Evolutionary conservation across 2,797 vertebrate genomes (phyloP).

Genomic region (Glyptemys insculpta): DNA sequence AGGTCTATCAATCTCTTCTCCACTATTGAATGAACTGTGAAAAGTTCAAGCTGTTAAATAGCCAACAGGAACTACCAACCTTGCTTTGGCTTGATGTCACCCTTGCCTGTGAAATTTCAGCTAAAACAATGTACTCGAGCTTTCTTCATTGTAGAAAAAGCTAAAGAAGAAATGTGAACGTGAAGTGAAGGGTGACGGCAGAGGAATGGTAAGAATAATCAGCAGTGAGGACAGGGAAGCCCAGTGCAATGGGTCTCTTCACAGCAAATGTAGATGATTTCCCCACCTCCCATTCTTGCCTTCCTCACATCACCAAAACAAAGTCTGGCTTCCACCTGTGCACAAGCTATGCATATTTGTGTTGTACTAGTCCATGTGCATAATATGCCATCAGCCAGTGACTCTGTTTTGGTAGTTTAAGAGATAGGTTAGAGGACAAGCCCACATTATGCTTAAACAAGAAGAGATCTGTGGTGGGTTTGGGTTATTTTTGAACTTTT

Average conservation of each 20-base stretch:
- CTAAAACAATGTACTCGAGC: not conserved
- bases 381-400: not conserved
- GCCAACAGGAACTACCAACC: not conserved
- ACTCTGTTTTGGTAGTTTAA: not conserved
- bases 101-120: not conserved
- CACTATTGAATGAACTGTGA: not conserved
- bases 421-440: not conserved
- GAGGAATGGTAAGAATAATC: not conserved
- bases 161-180: not conserved
- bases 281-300: not conserved
- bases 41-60: not conserved
- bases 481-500: not conserved
- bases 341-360: not conserved
- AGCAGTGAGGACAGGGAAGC: accelerated
- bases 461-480: not conserved
- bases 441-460: accelerated
- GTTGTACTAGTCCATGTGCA: not conserved
- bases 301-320: not conserved
- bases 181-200: not conserved
- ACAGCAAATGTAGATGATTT: accelerated
- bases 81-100: not conserved
- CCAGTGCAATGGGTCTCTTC: not conserved
- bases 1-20: not conserved
- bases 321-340: accelerated
- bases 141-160: not conserved